These are phyloP conservation scores for Siniperca chuatsi DNA, from an alignment of 2,113 vertebrate genomes.

Conservation along the genomic window DNA sequence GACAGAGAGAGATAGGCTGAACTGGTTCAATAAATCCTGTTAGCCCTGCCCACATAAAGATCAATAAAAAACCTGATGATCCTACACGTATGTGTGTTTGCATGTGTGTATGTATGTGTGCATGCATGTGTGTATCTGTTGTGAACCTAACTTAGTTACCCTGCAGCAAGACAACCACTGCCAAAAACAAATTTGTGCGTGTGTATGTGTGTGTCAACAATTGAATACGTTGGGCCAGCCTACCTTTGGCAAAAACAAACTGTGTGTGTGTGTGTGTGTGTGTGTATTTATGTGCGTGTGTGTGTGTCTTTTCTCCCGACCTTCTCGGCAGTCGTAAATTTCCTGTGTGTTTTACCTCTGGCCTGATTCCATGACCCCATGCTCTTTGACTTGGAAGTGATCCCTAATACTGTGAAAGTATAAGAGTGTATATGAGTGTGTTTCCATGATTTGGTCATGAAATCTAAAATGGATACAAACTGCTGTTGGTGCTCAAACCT, in stretches of 20 bases:
- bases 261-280: not conserved
- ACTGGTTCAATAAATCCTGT: not conserved
- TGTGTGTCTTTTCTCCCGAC: conserved; percentile 5
- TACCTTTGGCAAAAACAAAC: conserved; percentile 55
- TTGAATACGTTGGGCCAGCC: conserved; percentile 21
- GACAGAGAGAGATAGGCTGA: not conserved
- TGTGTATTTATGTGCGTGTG: not conserved
- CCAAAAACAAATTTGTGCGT: conserved; percentile 28
- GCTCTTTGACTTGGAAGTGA: conserved; percentile 44
- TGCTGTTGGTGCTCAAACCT: conserved; percentile 62
- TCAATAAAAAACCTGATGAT: not conserved
- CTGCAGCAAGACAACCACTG: not conserved
- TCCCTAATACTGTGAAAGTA: conserved; percentile 19
- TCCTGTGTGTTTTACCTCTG: conserved; percentile 61
- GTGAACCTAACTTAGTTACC: not conserved
- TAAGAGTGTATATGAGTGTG: conserved; percentile 24
- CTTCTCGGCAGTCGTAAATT: conserved; percentile 38
- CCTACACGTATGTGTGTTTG: not conserved
- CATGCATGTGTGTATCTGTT: not conserved
- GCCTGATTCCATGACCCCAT: conserved; percentile 39
- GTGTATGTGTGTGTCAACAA: conserved; percentile 9
- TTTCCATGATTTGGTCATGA: conserved; percentile 55
- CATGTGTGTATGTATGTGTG: not conserved
- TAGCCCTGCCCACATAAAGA: not conserved
- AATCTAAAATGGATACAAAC: conserved; percentile 59